Evolutionary conservation across 2,888 invertebrate species (phyloP), one percentile per base, ranked within the genome.

Genomic region (Netelia melanura): DNA sequence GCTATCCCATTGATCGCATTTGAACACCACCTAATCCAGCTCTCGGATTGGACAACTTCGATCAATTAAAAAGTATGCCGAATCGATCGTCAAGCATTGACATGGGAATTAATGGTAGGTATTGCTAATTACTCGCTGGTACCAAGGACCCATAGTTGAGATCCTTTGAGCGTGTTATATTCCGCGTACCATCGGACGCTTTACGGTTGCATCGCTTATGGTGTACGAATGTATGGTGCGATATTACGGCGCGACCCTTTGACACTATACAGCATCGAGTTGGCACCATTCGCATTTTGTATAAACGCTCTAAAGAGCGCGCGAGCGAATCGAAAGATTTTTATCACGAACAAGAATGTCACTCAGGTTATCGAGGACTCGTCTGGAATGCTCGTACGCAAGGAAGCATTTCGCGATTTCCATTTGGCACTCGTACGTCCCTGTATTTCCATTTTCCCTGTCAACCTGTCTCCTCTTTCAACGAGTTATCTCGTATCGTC

Each of bases 301-400:
- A 10, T 21, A 23, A 61, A 61, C 23, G 23, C 9, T 61, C 25
- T 23, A 23, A 61, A 8, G 61, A 10, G 6, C 38, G 38, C 30
- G 30, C 11, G 9, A 2, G 21, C 6, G 11, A 61, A 61, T 21
- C 61, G 61, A 10, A 61, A 61, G 61, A 61, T 61, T 61, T 61
- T 61, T 61, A 61, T 61, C 61, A 6, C 61, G 23, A 21, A 8
- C 23, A 23, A 23, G 61, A 61, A 61, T 61, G 61, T 23, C 61
- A 23, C 10, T 23, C 61, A 61, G 6, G 61, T 61, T 61, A 21
- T 61, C 23, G 61, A 23, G 21, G 61, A 23, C 17, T 61, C 17
- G 61, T 61, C 21, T 61, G 2, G 61, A 17, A 58, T 48, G 48
- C 48, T 48, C 48, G 48, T 48, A 48, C 48, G 48, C 10, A 14